Evolutionary conservation across 2,888 invertebrate species (phyloP).

Genomic region (Ethmia dodecea): DNA sequence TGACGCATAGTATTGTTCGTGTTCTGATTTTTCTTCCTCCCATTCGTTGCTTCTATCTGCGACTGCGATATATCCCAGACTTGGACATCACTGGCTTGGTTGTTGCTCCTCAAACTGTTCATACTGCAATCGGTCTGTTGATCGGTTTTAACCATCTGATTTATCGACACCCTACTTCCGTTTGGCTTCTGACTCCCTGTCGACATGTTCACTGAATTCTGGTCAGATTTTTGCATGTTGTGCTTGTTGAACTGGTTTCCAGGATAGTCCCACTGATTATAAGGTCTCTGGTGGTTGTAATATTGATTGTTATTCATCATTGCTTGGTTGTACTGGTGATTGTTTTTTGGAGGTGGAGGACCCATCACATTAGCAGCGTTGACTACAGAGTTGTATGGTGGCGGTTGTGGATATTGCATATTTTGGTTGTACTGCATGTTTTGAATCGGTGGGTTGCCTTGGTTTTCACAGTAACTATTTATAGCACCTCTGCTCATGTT

Average conservation of each 20-base stretch:
- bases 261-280: slow-evolving; percentile 66
- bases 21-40: slow-evolving; percentile 52
- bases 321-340: slow-evolving; percentile 66
- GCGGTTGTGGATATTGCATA: slow-evolving; percentile 60
- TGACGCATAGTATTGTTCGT: slow-evolving; percentile 82
- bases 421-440: slow-evolving; percentile 53
- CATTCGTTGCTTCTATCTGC: slow-evolving; percentile 67
- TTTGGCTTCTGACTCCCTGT: slow-evolving; percentile 59
- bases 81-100: slow-evolving; percentile 78
- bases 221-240: slow-evolving; percentile 57
- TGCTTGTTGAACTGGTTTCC: slow-evolving; percentile 66
- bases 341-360: slow-evolving; percentile 67
- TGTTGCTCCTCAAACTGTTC: slow-evolving; percentile 69
- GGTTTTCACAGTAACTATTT: slow-evolving; percentile 59
- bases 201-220: slow-evolving; percentile 66
- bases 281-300: slow-evolving; percentile 62
- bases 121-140: slow-evolving; percentile 75
- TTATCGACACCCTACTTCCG: slow-evolving; percentile 37
- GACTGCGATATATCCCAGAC: slow-evolving; percentile 84
- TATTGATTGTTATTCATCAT: slow-evolving; percentile 72
- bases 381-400: slow-evolving; percentile 59
- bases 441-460: slow-evolving; percentile 41
- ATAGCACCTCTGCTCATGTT: slow-evolving; percentile 58
- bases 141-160: slow-evolving; percentile 42
- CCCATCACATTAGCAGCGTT: slow-evolving; percentile 67